phyloP scores from a whole-genome alignment of 2,888 invertebrate species.

The Oeneis ivallda region DNA sequence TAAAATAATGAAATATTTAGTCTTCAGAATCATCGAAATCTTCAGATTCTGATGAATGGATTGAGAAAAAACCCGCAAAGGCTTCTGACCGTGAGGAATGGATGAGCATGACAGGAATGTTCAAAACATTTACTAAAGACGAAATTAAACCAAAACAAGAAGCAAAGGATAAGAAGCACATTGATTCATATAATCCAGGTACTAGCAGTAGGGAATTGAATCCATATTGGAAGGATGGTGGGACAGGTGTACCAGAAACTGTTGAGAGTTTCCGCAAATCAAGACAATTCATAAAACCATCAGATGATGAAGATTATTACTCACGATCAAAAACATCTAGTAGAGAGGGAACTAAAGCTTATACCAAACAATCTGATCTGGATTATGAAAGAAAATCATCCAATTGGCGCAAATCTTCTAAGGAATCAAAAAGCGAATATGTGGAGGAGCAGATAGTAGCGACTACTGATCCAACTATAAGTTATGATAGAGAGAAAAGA shows the following conservation, averaged over 20 bases:
- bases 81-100: slow-evolving; percentile 85
- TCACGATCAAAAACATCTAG: slow-evolving; percentile 41
- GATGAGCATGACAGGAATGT: slow-evolving; percentile 86
- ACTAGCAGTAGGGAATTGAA: slow-evolving; percentile 90
- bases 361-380: slow-evolving; percentile 2
- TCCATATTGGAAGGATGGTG: slow-evolving; percentile 96
- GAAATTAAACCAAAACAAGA: slow-evolving; percentile 74
- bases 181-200: slow-evolving; percentile 85
- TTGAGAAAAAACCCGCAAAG: slow-evolving; percentile 72
- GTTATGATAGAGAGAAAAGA: slow-evolving; percentile 14
- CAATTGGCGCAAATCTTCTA: slow-evolving; percentile 41
- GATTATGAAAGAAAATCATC: slow-evolving; percentile 29
- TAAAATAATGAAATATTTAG: slow-evolving; percentile 44
- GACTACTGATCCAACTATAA: slow-evolving; percentile 3
- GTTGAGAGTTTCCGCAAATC: slow-evolving; percentile 62
- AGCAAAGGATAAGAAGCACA: slow-evolving; percentile 76
- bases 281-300: slow-evolving; percentile 67
- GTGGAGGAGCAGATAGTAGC: slow-evolving; percentile 11
- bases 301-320: slow-evolving; percentile 58
- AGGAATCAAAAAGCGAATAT: slow-evolving; percentile 24
- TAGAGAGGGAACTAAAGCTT: slow-evolving; percentile 30
- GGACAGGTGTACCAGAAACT: slow-evolving; percentile 88
- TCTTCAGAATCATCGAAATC: slow-evolving; percentile 56
- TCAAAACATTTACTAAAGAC: slow-evolving; percentile 72
- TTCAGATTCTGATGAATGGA: slow-evolving; percentile 81